Base-by-base conservation (phyloP, 1,140 invertebrate species). In the Oscheius sp. region DNA sequence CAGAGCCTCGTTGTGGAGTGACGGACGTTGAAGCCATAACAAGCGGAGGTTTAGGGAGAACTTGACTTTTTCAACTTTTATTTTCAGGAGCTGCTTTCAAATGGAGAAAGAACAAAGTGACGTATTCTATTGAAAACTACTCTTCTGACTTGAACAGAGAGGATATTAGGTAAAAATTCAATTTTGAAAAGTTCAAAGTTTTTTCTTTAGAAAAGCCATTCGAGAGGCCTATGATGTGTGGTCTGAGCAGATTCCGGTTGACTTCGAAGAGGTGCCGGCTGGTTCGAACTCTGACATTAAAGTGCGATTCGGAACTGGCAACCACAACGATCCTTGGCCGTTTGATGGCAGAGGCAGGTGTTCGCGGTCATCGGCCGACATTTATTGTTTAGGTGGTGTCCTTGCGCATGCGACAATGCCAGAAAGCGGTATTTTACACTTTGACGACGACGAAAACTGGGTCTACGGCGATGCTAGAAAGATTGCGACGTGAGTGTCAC, bases 351-450 rank as follows among this genome's bases (percentile, higher is more conserved):
- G 68, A 80, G 80, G 80, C 68, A 58, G 3, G 26, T 20, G 2
- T 73, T n/a, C 23, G 10, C 28, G 28, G 18, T 26, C 23, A 31
- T 38, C 7, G 23, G 26, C n/a, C 31, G 38, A 58, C 49, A 13
- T 18, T 58, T 20, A 58, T 65, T 23, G 15, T 61, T 58, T 34
- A 82, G 80, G 80, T 3, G 81, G 81, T 18, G 81, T 82, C 18
- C 72, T 82, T 13, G 81, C 81, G 2, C 81, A 82, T 61, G 81
- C 81, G 7, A 82, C 81, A 18, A 83, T 82, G 80, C 81, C 81
- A 3, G 77, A 80, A 36, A 77, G 59, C 65, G 81, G 81, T 26
- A 71, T 77, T 64, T 66, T 82, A 13, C 81, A 82, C 67, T 82
- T 82, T 61, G 81, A 82, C 66, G 81, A 82, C 49, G 78, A 75